Base-by-base conservation (phyloP, 1,140 invertebrate genomes). In the Papilio xuthus region DNA sequence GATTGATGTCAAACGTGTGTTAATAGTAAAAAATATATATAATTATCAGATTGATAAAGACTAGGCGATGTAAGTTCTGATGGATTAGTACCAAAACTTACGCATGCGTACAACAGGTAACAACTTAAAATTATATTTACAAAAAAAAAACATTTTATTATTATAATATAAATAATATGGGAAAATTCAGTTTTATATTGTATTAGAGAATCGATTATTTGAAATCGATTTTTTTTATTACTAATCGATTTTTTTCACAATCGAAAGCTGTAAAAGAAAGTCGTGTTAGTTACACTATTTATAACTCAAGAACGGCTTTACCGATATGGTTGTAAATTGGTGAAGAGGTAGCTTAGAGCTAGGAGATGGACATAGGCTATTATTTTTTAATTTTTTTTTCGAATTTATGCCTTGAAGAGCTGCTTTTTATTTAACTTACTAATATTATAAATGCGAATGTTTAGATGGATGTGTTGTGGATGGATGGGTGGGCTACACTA, bases 61-160 rank as follows among this genome's bases (percentile, higher is more conserved):
- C 88, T 89, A 89, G 87, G 81, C 69, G 78, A 76, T 79, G 37
- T 76, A 60, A 67, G 60, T 63, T 63, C 42, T 60, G 15, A 28
- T 42, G 50, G 71, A 10, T 47, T 26, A 67, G 84, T 85, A 88
- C 87, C 87, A 73, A 53, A 86, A 79, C 82, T 77, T 77, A 81
- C 70, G 50, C 63, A 77, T 78, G 37, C 26, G 56, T 44, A 83
- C 83, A 88, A 83, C 74, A 85, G 86, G 86, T 90, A 88, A 88
- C 87, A 87, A 85, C 82, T 82, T 86, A 88, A 82, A 42, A 63
- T 80, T 85, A 88, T 88, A 89, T 89, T 86, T 88, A 89, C 88
- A 89, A 81, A 79, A 78, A 81, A 79, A 78, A 69, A 67, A 67
- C 60, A 67, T 28, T 23, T 56, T 10, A 26, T 67, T 63, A 26